phyloP scores from a whole-genome alignment of 2,888 invertebrate species.

The Urechis unicinctus region DNA sequence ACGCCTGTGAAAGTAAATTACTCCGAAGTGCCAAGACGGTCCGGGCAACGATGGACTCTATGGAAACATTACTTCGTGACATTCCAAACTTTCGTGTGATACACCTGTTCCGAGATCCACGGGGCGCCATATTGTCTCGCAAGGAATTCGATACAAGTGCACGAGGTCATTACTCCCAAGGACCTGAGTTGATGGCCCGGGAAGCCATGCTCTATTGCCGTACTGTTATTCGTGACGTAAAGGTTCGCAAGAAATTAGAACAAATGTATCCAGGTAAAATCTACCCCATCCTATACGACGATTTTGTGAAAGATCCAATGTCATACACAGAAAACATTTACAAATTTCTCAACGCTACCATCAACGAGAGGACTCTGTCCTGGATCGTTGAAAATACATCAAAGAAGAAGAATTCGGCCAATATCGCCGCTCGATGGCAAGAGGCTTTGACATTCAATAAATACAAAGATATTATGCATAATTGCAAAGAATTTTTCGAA shows the following conservation, averaged over 20 bases:
- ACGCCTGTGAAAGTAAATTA: not conserved
- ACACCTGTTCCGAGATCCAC: constrained; percentile 10
- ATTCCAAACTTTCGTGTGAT: constrained; percentile 8
- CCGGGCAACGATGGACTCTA: constrained; percentile 7
- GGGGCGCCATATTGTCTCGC: constrained; percentile 7
- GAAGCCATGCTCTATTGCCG: constrained; percentile 8
- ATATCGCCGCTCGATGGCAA: constrained; percentile 5
- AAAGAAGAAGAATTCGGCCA: not conserved
- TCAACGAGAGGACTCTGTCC: constrained; percentile 1
- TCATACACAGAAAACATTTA: constrained; percentile 5
- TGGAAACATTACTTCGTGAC: constrained; percentile 1
- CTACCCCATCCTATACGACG: constrained; percentile 5
- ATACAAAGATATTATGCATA: not conserved
- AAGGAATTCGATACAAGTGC: constrained; percentile 4
- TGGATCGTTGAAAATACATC: constrained; percentile 3
- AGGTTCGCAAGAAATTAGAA: constrained; percentile 1
- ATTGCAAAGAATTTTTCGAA: constrained; percentile 2
- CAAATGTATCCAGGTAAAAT: constrained; percentile 5
- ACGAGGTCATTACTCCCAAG: not conserved
- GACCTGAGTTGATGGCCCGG: not conserved
- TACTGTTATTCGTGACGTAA: constrained; percentile 5
- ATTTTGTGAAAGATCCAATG: constrained; percentile 1
- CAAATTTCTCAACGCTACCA: constrained; percentile 3
- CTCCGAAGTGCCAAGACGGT: constrained; percentile 7
- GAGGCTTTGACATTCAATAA: constrained; percentile 1